A percentile compares a stretch with the other conserved stretches of the same genome.
Evolutionary conservation across 2,797 vertebrate species (phyloP).

Genomic region (Scyliorhinus canicula): DNA sequence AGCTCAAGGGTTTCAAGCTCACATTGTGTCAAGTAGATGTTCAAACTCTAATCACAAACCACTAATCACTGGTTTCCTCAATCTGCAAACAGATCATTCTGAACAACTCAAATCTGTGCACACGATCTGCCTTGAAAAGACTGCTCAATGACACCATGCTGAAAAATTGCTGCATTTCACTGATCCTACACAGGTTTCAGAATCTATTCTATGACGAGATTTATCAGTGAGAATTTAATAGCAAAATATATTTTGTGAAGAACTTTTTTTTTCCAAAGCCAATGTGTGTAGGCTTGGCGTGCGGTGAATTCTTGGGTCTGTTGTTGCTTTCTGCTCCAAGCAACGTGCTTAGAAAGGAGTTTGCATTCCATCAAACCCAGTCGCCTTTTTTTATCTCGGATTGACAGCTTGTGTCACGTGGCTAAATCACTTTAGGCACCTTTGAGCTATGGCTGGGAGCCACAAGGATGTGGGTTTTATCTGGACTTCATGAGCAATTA

Average conservation of each 20-base stretch:
- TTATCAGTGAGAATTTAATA: neutral
- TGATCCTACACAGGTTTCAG: neutral
- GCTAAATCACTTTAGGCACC: constrained; percentile 5
- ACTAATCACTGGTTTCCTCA: neutral
- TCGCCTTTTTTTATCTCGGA: constrained; percentile 43
- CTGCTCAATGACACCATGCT: neutral
- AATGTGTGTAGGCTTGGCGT: neutral
- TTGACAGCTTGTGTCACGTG: constrained; percentile 41
- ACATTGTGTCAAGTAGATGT: neutral
- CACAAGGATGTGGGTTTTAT: constrained; percentile 34
- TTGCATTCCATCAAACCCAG: constrained; percentile 24
- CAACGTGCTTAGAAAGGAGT: constrained; percentile 19
- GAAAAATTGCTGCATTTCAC: neutral
- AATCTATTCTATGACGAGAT: neutral
- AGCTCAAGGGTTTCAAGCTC: neutral
- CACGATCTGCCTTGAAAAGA: neutral
- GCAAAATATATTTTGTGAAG: neutral
- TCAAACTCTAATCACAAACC: neutral
- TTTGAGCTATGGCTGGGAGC: neutral
- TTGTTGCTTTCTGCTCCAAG: neutral
- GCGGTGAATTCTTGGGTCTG: neutral
- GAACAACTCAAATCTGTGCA: neutral
- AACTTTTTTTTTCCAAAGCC: neutral
- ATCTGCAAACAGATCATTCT: neutral
- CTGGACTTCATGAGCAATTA: constrained; percentile 38